Conservation (phyloP, 1,140 invertebrate genomes). For the Aradophagus sp. region DNA sequence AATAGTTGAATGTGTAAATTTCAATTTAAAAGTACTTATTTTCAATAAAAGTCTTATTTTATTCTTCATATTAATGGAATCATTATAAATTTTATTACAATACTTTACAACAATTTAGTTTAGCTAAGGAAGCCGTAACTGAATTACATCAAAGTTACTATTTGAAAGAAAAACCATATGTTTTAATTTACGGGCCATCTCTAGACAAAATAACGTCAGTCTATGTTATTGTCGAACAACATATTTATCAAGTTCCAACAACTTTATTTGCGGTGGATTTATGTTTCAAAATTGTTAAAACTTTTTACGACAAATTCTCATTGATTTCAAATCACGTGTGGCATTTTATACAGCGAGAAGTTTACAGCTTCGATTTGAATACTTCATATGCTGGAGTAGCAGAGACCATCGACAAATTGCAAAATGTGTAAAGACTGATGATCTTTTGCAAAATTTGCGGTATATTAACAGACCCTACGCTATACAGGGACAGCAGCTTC, state of each 20-base stretch:
- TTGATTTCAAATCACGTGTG: slow-evolving; percentile 18
- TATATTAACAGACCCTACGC: too few species aligned
- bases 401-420: too few species aligned
- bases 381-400: slow-evolving; percentile 4
- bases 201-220: slow-evolving; percentile 4
- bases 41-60: too few species aligned
- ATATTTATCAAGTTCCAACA: slow-evolving; percentile 19
- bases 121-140: too few species aligned
- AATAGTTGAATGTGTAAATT: too few species aligned
- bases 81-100: too few species aligned
- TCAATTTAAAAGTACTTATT: too few species aligned
- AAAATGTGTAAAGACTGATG: too few species aligned
- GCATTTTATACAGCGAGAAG: slow-evolving; percentile 15
- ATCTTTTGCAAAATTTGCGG: too few species aligned
- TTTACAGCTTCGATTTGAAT: slow-evolving; percentile 14
- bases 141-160: slow-evolving; percentile 2
- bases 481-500: too few species aligned
- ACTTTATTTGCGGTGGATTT: slow-evolving; percentile 12
- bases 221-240: slow-evolving; percentile 3
- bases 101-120: too few species aligned
- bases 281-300: slow-evolving; percentile 20
- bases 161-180: slow-evolving; percentile 6
- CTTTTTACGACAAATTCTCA: slow-evolving; percentile 13
- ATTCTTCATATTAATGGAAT: too few species aligned
- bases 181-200: slow-evolving; percentile 6